These are phyloP conservation scores for Nannoperca obscura DNA, from an alignment of 2,797 vertebrate species.

Conservation along the genomic window DNA sequence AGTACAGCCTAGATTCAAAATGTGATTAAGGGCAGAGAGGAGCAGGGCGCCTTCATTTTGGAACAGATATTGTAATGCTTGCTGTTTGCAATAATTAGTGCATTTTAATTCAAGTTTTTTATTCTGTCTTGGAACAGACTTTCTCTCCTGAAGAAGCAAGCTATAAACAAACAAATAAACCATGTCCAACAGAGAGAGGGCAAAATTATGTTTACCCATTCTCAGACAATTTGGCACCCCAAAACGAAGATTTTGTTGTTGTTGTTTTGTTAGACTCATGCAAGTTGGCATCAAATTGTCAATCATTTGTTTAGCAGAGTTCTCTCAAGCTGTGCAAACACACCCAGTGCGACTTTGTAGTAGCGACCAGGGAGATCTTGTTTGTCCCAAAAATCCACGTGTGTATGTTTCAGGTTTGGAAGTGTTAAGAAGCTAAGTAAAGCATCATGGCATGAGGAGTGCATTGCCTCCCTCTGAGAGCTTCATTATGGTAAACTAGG, in stretches of 20 bases:
- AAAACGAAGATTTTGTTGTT: conserved; percentile 47
- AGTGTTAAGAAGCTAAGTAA: conserved; percentile 66
- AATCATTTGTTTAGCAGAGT: conserved; percentile 58
- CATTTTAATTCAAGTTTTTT: conserved; percentile 49
- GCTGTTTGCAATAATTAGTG: conserved; percentile 39
- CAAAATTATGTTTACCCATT: conserved; percentile 60
- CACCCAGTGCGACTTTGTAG: conserved; percentile 60
- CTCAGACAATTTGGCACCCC: conserved; percentile 59
- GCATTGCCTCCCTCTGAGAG: conserved; percentile 63
- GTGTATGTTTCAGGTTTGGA: conserved; percentile 64
- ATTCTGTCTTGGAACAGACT: conserved; percentile 40
- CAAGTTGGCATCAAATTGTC: conserved; percentile 58
- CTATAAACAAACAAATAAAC: conserved; percentile 60
- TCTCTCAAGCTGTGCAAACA: conserved; percentile 74
- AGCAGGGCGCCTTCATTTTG: conserved; percentile 7
- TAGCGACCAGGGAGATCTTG: conserved; percentile 55
- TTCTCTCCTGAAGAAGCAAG: conserved; percentile 47
- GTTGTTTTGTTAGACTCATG: conserved; percentile 49
- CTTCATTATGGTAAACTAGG: conserved; percentile 77
- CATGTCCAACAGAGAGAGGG: conserved; percentile 51
- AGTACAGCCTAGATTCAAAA: conserved; percentile 1
- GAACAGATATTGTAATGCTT: conserved; percentile 7
- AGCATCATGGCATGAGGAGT: conserved; percentile 54
- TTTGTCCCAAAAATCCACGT: conserved; percentile 63
- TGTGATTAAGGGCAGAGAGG: conserved; percentile 8